Evolutionary conservation across 30 jellyfish, hydroid and myxozoan genomes (phyloP).

Genomic region (Turritopsis dohrnii): DNA sequence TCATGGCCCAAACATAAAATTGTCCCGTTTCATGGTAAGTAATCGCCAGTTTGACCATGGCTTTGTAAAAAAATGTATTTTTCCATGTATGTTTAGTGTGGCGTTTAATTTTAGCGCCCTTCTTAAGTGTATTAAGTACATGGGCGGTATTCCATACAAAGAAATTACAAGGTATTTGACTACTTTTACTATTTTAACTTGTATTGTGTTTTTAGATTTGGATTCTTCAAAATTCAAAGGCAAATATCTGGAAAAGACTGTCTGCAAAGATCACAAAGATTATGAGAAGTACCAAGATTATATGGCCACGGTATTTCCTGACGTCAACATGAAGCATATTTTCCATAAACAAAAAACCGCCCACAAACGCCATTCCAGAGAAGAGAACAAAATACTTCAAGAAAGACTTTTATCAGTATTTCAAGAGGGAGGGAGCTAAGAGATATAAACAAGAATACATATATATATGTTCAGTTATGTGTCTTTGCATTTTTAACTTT

Average conservation of each 20-base stretch:
- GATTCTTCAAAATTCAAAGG: not conserved
- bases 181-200: not conserved
- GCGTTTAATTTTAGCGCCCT: not conserved
- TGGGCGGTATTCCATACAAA: too few species aligned
- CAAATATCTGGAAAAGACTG: slow-evolving; percentile 7
- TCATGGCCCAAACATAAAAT: slow-evolving; percentile 4
- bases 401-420: not conserved
- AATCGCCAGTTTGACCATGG: too few species aligned
- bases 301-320: slow-evolving; percentile 12
- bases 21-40: slow-evolving; percentile 15
- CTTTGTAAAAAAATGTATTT: too few species aligned
- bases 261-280: not conserved
- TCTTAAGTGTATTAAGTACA: too few species aligned
- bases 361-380: not conserved
- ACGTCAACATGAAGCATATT: not conserved
- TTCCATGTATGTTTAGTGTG: too few species aligned
- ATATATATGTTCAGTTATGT: too few species aligned
- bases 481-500: too few species aligned
- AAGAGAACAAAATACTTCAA: not conserved
- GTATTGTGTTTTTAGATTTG: not conserved
- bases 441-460: not conserved
- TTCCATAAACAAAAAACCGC: not conserved
- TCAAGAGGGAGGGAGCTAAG: not conserved
- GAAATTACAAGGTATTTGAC: too few species aligned
- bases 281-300: slow-evolving; percentile 11